A percentile compares a stretch with the other conserved stretches of the same genome.
Conservation (phyloP, 2,113 vertebrate species). For the Orthochromis malagaraziensis region DNA sequence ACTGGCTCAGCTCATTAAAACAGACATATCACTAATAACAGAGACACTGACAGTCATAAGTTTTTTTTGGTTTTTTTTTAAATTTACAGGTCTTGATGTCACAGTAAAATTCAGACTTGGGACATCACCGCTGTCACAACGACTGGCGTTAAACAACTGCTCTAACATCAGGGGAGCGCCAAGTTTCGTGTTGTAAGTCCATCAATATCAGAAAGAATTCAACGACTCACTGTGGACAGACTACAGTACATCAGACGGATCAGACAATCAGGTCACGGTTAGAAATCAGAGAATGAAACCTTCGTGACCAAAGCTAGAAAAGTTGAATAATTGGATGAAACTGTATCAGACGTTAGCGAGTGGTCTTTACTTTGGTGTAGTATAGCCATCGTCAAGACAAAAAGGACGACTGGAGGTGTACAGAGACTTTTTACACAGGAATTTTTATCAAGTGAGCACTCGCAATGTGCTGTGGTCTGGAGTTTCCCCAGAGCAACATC, state of each 20-base stretch:
- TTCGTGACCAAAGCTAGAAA: accelerated
- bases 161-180: slow-evolving; percentile 11
- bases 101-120: slow-evolving; percentile 18
- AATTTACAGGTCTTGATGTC: not conserved
- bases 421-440: not conserved
- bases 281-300: not conserved
- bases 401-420: not conserved
- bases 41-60: not conserved
- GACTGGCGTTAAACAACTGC: slow-evolving; percentile 30
- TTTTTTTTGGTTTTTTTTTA: accelerated
- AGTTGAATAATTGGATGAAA: not conserved
- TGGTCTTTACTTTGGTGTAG: accelerated
- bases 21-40: not conserved
- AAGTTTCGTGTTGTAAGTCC: slow-evolving; percentile 20
- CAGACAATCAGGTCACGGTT: not conserved
- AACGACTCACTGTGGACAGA: not conserved
- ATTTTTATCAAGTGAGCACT: not conserved
- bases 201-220: not conserved
- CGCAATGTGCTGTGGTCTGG: not conserved
- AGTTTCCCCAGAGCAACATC: not conserved
- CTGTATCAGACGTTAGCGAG: not conserved
- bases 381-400: accelerated
- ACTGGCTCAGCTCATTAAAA: not conserved
- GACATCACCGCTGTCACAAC: not conserved
- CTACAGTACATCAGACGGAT: not conserved